These are phyloP conservation scores for Apodemus agrarius DNA, from an alignment of 2,797 vertebrate species.

Conservation along the genomic window DNA sequence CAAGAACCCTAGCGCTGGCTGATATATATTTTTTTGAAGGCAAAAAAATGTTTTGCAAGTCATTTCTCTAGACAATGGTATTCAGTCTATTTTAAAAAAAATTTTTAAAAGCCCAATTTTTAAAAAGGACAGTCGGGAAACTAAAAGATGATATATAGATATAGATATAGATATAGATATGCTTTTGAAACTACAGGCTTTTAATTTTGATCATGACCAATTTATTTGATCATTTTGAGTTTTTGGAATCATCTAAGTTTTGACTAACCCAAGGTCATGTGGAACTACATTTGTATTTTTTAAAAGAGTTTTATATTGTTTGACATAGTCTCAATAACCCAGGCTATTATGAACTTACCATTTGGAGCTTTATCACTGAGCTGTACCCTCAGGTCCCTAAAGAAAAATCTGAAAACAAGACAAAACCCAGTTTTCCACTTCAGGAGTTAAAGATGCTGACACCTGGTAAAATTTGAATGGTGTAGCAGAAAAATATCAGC, in stretches of 20 bases:
- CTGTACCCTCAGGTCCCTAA: background rate
- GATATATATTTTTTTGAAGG: too few relatives aligned
- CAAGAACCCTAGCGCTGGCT: background rate
- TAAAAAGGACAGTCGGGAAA: too few relatives aligned
- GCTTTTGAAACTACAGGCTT: background rate
- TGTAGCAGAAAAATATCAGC: background rate
- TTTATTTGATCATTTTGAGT: background rate
- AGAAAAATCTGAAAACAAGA: background rate
- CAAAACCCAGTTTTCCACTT: constrained; percentile 4
- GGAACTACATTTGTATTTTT: background rate
- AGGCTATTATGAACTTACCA: background rate
- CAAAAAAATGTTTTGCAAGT: too few relatives aligned
- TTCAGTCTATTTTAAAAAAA: too few relatives aligned
- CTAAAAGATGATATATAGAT: too few relatives aligned
- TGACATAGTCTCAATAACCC: background rate
- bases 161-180: too few relatives aligned
- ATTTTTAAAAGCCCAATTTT: too few relatives aligned
- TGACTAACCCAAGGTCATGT: background rate
- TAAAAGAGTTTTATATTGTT: background rate
- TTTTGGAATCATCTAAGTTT: background rate
- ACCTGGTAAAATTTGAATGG: background rate
- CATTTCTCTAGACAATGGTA: too few relatives aligned
- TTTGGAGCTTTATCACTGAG: background rate
- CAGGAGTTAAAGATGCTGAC: background rate
- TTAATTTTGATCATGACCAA: background rate